Conservation (phyloP, 1,140 invertebrate genomes). For the Aphaenogaster rudis region DNA sequence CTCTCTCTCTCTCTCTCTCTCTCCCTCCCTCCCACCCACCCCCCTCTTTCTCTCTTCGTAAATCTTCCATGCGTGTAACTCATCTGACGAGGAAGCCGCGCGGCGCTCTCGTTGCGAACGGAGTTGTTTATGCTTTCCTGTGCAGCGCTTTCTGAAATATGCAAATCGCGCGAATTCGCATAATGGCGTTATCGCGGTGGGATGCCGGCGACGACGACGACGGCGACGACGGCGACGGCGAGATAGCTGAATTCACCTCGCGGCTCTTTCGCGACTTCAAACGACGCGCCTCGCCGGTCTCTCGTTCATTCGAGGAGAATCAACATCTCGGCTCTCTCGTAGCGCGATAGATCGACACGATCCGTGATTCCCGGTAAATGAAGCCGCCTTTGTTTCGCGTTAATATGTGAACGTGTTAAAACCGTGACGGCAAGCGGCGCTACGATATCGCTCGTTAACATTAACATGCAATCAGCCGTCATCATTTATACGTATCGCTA, state of each 20-base stretch:
- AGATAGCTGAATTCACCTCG: slow-evolving; percentile 73
- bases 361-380: slow-evolving; percentile 14
- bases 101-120: slow-evolving; percentile 73
- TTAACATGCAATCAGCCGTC: not conserved
- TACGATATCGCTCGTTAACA: slow-evolving; percentile 9
- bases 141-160: slow-evolving; percentile 84
- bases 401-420: slow-evolving; percentile 15
- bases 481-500: not conserved
- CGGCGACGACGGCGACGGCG: slow-evolving; percentile 62
- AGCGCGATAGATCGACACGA: slow-evolving; percentile 10
- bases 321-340: slow-evolving; percentile 41
- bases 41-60: slow-evolving; percentile 63
- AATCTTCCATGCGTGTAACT: slow-evolving; percentile 82
- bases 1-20: too few relatives aligned
- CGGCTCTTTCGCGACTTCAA: slow-evolving; percentile 71
- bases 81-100: slow-evolving; percentile 81
- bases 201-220: slow-evolving; percentile 70
- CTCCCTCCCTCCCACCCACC: not conserved
- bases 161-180: slow-evolving; percentile 84
- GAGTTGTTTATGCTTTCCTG: slow-evolving; percentile 86
- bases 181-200: slow-evolving; percentile 84
- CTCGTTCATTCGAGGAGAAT: slow-evolving; percentile 51
- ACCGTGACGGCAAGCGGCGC: too few relatives aligned
- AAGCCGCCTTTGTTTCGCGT: slow-evolving; percentile 24
- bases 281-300: slow-evolving; percentile 57